Evolutionary conservation across 2,113 vertebrate genomes (phyloP), one percentile per base, ranked within the genome.

Genomic region (Hippocampus comes): DNA sequence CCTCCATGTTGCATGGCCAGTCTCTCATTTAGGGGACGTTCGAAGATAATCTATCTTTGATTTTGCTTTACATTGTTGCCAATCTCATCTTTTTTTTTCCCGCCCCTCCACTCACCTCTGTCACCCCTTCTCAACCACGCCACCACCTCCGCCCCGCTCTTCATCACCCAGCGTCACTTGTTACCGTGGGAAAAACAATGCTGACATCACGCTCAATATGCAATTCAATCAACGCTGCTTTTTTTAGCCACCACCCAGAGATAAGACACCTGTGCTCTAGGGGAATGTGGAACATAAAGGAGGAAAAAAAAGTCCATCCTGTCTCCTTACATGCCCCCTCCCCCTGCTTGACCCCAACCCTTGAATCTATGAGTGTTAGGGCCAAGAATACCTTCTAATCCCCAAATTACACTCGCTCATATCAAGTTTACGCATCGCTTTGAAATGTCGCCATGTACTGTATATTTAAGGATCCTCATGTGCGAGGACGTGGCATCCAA

Each of bases 191-290:
- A 79, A 81, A 82, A 87, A 81, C 85, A 83, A 79, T 75, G 86
- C 81, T 89, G 88, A 91, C 88, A 86, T 89, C 88, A 88, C 68
- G 63, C 71, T 77, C 81, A 84, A 90, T 89, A 89, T 83, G 85
- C 86, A 88, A 87, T 78, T 83, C 76, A 55, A 76, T 87, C 82
- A 82, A 42, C 46, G 68, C 43, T 0, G 70, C 84, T 87, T 81
- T 85, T 86, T 86, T 73, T 85, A 89, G 88, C 74, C 68, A 63
- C 78, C 15, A 63, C 84, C 83, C 67, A 66, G 51, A 81, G 61
- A 78, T 63, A 63, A 59, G 11, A 34, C 4, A 34, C 3, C 30
- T 34, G 30, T 34, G 4, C 9, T 11, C 42, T 10, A 0, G 42
- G 9, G 42, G 42, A 43, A 43, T 11, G 42, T 43, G 42, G 42